Conservation (phyloP, 2,113 vertebrate species). For the Marcusenius ussheri region DNA sequence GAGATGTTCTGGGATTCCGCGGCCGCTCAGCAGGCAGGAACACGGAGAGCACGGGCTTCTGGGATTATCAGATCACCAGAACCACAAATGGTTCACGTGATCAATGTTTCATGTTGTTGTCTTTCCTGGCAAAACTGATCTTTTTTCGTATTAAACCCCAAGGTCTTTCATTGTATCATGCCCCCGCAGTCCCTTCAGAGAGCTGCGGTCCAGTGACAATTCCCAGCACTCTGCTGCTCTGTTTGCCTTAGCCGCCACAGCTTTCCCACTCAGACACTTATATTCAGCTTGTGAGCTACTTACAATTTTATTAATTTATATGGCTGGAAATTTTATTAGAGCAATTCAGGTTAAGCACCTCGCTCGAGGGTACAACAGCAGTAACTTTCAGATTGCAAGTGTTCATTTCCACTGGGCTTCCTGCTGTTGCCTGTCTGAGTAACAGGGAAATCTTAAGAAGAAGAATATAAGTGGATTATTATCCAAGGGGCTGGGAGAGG, state of each 20-base stretch:
- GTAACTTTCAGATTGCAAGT: neutral
- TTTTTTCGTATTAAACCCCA: conserved; percentile 5
- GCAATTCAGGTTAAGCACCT: conserved; percentile 4
- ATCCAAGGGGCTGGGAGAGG: neutral
- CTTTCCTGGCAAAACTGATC: neutral
- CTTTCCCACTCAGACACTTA: conserved; percentile 6
- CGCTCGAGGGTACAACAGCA: conserved; percentile 7
- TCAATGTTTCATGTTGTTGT: neutral
- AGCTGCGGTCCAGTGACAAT: neutral
- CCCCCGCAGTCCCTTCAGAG: neutral
- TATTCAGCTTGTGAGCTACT: conserved; percentile 1
- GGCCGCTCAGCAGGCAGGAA: neutral
- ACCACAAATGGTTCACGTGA: neutral
- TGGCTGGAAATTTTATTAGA: conserved; percentile 9
- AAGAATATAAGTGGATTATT: neutral
- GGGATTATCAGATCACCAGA: neutral
- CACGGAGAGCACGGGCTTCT: neutral
- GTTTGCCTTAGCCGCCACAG: neutral
- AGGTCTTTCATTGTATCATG: neutral
- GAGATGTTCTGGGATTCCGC: neutral
- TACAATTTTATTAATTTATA: conserved; percentile 8
- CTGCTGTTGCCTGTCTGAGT: conserved; percentile 2
- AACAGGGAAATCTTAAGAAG: neutral
- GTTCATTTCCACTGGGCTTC: neutral
- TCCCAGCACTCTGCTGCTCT: neutral